Evolutionary conservation across 2,797 vertebrate species (phyloP).

Genomic region (Merluccius polli): DNA sequence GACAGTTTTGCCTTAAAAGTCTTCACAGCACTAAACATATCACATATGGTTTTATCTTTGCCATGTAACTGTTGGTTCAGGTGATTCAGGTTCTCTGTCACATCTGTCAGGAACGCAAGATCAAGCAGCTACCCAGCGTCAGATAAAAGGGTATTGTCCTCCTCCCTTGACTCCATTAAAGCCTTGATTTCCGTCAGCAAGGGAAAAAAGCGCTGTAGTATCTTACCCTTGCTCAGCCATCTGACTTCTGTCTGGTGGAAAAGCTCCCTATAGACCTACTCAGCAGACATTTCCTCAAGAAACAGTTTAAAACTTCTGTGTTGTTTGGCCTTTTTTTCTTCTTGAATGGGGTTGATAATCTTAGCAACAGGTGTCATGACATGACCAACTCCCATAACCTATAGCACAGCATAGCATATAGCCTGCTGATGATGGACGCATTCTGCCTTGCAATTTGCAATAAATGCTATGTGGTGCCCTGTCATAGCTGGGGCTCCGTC

Average conservation of each 20-base stretch:
- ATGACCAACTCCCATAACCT: constrained; percentile 10
- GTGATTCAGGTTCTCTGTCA: too few species aligned
- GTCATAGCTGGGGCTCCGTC: constrained; percentile 9
- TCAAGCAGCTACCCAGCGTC: too few species aligned
- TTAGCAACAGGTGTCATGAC: constrained; percentile 17
- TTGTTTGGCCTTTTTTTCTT: too few species aligned
- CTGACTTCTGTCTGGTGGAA: constrained; percentile 24
- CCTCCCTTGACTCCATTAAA: too few species aligned
- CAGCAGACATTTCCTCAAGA: constrained; percentile 16
- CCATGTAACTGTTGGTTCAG: constrained; percentile 30
- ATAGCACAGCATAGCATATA: constrained; percentile 11
- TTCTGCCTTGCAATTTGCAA: not conserved
- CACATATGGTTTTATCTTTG: constrained; percentile 25
- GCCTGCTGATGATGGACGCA: constrained; percentile 24
- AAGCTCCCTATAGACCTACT: too few species aligned
- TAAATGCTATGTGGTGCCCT: constrained; percentile 6
- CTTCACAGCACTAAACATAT: constrained; percentile 35
- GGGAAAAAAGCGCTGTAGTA: constrained; percentile 24
- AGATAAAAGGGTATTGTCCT: too few species aligned
- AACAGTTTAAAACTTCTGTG: constrained; percentile 16
- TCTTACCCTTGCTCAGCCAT: constrained; percentile 14
- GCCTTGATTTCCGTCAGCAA: too few species aligned
- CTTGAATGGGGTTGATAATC: constrained; percentile 20
- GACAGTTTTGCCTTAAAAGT: constrained; percentile 24
- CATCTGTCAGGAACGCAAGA: too few species aligned